Percentiles rank a stretch among this genome's conserved stretches.
Evolutionary conservation across 1,140 invertebrate genomes (phyloP).

Genomic region (Hermatobates lingyangjiaoensis): DNA sequence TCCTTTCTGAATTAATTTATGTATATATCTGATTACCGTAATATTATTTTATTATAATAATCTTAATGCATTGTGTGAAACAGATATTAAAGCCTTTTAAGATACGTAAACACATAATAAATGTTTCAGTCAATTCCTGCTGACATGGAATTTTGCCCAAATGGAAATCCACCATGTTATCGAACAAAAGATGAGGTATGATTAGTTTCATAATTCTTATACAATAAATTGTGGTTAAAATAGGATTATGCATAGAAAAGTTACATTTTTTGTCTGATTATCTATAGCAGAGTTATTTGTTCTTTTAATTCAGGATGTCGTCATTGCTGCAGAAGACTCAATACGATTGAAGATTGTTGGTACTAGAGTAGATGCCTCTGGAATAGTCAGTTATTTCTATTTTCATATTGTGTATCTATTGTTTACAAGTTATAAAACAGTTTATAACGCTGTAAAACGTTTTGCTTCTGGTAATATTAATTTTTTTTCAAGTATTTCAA

Average conservation of each 20-base stretch:
- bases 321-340: conserved; percentile 95
- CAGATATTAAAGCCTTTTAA: too few species aligned
- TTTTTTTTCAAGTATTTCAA: not conserved
- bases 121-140: conserved; percentile 81
- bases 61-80: too few species aligned
- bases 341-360: conserved; percentile 97
- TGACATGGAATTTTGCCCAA: conserved; percentile 98
- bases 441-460: not conserved
- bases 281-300: not conserved
- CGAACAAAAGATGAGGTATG: conserved; percentile 89
- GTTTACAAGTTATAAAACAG: not conserved
- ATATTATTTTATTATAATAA: too few species aligned
- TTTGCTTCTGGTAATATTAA: not conserved
- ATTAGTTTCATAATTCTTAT: not conserved
- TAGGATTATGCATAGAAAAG: too few species aligned
- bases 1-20: not conserved
- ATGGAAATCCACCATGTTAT: conserved; percentile 92
- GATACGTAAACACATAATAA: too few species aligned
- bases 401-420: conserved; percentile 8
- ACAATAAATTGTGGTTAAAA: not conserved
- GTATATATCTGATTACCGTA: too few species aligned
- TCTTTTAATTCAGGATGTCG: conserved; percentile 44
- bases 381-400: conserved; percentile 47
- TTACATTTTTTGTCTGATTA: not conserved
- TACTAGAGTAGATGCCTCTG: conserved; percentile 86